Conservation (phyloP, 1,140 invertebrate species). For the Whitmania pigra region DNA sequence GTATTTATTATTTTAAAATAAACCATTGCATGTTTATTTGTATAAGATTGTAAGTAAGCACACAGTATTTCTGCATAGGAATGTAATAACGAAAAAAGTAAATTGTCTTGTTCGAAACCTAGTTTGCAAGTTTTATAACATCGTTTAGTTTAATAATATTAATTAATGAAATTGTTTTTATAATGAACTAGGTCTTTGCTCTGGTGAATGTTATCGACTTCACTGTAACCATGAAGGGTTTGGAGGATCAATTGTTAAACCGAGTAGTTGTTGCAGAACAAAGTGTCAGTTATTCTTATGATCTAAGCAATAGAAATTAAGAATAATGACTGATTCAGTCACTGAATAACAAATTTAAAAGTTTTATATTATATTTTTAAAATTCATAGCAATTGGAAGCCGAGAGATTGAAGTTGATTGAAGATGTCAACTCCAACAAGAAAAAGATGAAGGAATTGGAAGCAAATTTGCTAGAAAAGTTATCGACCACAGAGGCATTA, state of each 20-base stretch:
- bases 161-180: too few relatives aligned
- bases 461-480: constrained; percentile 70
- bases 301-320: neutral
- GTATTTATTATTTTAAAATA: neutral
- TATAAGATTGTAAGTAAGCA: too few relatives aligned
- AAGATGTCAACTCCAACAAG: constrained; percentile 90
- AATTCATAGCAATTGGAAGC: constrained; percentile 62
- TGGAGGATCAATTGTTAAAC: constrained; percentile 89
- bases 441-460: constrained; percentile 88
- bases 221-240: constrained; percentile 85
- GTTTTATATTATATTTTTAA: neutral
- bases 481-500: constrained; percentile 60
- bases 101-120: too few relatives aligned
- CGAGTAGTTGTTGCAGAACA: constrained; percentile 91
- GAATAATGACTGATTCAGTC: too few relatives aligned
- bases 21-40: neutral
- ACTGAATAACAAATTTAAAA: neutral
- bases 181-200: constrained; percentile 54
- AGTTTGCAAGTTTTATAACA: too few relatives aligned
- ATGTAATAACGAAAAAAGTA: too few relatives aligned
- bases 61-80: too few relatives aligned
- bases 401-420: constrained; percentile 78
- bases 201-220: constrained; percentile 94
- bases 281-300: constrained; percentile 26
- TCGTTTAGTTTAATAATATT: too few relatives aligned